Evolutionary conservation across 2,888 invertebrate species (phyloP), one percentile per base, ranked within the genome.

Genomic region (Pelosia muscerda): DNA sequence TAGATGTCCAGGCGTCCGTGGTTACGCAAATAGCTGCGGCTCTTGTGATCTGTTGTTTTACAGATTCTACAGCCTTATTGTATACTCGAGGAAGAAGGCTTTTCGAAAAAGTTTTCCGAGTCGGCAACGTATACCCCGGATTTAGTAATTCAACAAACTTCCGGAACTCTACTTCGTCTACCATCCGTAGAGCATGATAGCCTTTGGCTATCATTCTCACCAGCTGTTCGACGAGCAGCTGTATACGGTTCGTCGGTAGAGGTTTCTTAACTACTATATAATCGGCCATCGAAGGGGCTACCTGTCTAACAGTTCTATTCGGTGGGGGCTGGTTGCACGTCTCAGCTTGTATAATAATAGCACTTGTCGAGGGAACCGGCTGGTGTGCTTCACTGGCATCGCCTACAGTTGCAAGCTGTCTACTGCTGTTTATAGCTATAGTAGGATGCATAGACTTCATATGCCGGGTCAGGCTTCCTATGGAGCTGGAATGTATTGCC

Each of bases 381-480:
- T 25, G 13, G 3, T 25, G 10, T 26, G 23, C 56, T 23, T 9
- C 15, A 11, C 25, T 25, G 11, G 26, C 8, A 26, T 11, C 15
- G 9, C 5, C 56, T 13, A 56, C 56, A 13, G 56, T 25, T 25
- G 23, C 42, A 11, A 42, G 22, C 13, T 60, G 38, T 15, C 38
- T 42, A 10, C 38, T 42, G 42, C 23, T 42, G 11, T 22, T 60
- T 38, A 60, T 60, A 11, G 34, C 6, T 22, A 75, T 61, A 1
- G 71, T 72, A 23, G 74, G 76, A 60, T 76, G 72, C 4, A 68
- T 31, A 1, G 65, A 15, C 38, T 73, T 74, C 65, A 74, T 71
- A 55, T 74, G 74, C 11, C 76, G 70, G 58, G 61, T 72, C 26
- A 76, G 58, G 60, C 65, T 74, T 63, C 74, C 74, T 59, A 76